Evolutionary conservation across 2,797 vertebrate genomes (phyloP), one percentile per base, ranked within the genome.

Genomic region (Onychomys torridus): DNA sequence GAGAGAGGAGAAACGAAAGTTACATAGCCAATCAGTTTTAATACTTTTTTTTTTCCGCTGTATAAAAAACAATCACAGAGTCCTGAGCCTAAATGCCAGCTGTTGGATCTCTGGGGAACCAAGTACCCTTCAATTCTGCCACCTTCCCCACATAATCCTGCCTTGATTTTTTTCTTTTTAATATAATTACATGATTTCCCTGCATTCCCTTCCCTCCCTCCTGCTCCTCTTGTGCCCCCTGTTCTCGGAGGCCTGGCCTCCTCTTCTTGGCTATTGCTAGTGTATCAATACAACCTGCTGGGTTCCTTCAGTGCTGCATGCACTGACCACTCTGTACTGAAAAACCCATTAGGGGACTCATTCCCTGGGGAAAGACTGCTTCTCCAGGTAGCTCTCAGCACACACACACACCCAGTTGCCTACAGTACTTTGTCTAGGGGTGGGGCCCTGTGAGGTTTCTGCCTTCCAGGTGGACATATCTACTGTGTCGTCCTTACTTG

Each of bases 51-150:
- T 85, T 93, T 85, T 73, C 69, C 34, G 71, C 82, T 59, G 25
- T 76, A 69, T 49, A 85, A 89, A 91, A 91, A 94, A 81, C n/a
- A 95, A 55, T 37, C 77, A 61, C 13, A 46, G 49, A 75, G 46
- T 25, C 25, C 5, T 16, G 55, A 84, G 46, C 61, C 40, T 27
- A 57, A 88, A 84, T 14, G 40, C 52, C 1, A 40, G 65, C 59
- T 46, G 3, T 6, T 40, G 40, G 11, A 43, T 32, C 81, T 89
- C 43, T 65, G 87, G 10, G 25, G 21, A 27, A 16, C 77, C 1
- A 1, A 13, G 2, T 25, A 25, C n/a, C 55, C 19, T 12, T 52
- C 59, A 0, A 2, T 13, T 43, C 65, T 23, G 3, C 0, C 0
- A 27, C 23, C 25, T 78, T 67, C 19, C 5, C 40, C 57, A 61